Percentiles rank a stretch among this genome's conserved stretches.
Conservation (phyloP, 2,113 vertebrate species). For the Dicentrarchus labrax region DNA sequence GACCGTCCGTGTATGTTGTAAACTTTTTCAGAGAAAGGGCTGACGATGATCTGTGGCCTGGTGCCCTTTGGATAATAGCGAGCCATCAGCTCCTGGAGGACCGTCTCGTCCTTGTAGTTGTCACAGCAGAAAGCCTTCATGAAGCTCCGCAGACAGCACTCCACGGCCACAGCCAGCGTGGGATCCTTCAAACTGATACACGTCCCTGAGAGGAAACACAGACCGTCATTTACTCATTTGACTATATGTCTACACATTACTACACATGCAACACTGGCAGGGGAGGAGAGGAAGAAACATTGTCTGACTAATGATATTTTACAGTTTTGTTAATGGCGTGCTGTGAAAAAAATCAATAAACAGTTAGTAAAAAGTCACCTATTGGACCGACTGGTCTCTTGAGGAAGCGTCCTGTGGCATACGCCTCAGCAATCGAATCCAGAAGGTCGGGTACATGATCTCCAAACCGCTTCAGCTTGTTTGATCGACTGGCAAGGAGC, state of each 20-base stretch:
- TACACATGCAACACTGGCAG: no score
- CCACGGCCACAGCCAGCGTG: slow-evolving; percentile 51
- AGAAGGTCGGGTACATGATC: slow-evolving; percentile 59
- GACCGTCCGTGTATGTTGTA: slow-evolving; percentile 64
- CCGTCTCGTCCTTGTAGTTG: slow-evolving; percentile 61
- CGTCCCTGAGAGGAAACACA: slow-evolving; percentile 44
- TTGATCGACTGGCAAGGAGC: slow-evolving; percentile 56
- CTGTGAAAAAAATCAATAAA: no score
- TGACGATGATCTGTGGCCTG: slow-evolving; percentile 65
- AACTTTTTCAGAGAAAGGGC: slow-evolving; percentile 54
- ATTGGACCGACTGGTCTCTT: slow-evolving; percentile 65
- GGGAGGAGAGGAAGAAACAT: no score
- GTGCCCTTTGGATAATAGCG: slow-evolving; percentile 45
- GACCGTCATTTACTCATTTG: not conserved
- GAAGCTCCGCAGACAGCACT: slow-evolving; percentile 66
- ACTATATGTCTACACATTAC: no score
- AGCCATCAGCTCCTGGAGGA: slow-evolving; percentile 66
- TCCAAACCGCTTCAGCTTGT: slow-evolving; percentile 66
- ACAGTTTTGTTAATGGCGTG: no score
- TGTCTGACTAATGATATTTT: no score
- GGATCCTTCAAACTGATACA: slow-evolving; percentile 65
- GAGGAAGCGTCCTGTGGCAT: slow-evolving; percentile 39
- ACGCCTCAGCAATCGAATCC: slow-evolving; percentile 20
- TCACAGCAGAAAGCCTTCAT: slow-evolving; percentile 73
- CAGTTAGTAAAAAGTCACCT: slow-evolving; percentile 35